phyloP scores from a whole-genome alignment of 92 coral and sea anemone species.

The Phenganax subtilis region DNA sequence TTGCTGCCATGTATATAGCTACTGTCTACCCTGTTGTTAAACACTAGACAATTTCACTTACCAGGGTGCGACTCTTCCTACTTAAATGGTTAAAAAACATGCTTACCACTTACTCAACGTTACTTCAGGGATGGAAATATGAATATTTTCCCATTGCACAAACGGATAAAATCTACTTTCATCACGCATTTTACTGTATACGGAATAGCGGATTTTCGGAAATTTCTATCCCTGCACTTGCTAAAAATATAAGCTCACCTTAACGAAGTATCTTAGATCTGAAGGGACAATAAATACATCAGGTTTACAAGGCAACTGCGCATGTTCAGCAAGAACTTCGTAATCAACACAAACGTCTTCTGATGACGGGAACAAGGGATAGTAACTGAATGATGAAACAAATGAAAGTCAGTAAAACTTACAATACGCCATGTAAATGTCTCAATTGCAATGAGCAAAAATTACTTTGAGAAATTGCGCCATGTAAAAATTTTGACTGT shows the following conservation, averaged over 20 bases:
- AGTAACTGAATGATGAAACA: constrained; percentile 53
- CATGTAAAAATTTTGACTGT: neutral
- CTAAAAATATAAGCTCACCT: constrained; percentile 48
- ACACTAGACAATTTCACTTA: too few species aligned
- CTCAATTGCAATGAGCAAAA: neutral
- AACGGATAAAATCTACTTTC: too few species aligned
- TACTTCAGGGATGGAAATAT: too few species aligned
- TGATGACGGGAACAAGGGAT: constrained; percentile 86
- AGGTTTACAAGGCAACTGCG: constrained; percentile 70
- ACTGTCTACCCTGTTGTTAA: too few species aligned
- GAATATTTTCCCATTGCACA: too few species aligned
- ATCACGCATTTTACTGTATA: too few species aligned
- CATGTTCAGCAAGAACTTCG: constrained; percentile 67
- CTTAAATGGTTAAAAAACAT: too few species aligned
- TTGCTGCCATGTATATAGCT: too few species aligned
- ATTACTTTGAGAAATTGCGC: neutral
- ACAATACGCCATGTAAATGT: neutral
- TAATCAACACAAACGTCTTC: constrained; percentile 91
- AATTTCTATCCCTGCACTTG: neutral
- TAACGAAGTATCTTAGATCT: constrained; percentile 82
- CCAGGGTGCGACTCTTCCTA: too few species aligned
- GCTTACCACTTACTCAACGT: too few species aligned
- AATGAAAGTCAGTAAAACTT: neutral
- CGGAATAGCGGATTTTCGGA: too few species aligned
- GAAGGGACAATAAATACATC: constrained; percentile 90